These are phyloP conservation scores for Phyllopteryx taeniolatus DNA, from an alignment of 2,113 vertebrate genomes.

Conservation along the genomic window DNA sequence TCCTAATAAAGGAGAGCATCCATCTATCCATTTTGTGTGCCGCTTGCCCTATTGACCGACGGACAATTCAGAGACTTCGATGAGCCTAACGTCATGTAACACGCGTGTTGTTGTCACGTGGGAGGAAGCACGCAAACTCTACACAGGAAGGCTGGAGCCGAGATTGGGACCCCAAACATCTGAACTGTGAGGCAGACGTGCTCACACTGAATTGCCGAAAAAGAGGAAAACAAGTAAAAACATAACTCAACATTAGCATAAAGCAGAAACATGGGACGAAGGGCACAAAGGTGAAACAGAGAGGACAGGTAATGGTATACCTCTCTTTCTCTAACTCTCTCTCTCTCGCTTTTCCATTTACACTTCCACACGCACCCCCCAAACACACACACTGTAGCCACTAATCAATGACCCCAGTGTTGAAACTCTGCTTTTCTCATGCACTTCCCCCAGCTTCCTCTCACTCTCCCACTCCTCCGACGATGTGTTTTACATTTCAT, in stretches of 20 bases:
- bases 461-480: slow-evolving; percentile 20
- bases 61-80: not conserved
- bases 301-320: slow-evolving; percentile 37
- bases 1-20: not conserved
- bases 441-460: slow-evolving; percentile 9
- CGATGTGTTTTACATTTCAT: slow-evolving; percentile 47
- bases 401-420: slow-evolving; percentile 68
- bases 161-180: not conserved
- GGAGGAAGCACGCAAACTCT: not conserved
- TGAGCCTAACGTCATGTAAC: not conserved
- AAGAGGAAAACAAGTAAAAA: not conserved
- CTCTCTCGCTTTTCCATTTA: not conserved
- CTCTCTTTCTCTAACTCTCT: not conserved
- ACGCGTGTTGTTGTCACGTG: not conserved
- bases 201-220: not conserved
- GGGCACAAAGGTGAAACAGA: slow-evolving; percentile 47
- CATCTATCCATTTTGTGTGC: too few relatives aligned
- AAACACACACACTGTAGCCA: slow-evolving; percentile 22
- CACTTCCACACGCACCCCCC: slow-evolving; percentile 17
- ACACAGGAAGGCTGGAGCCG: not conserved
- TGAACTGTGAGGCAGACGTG: not conserved
- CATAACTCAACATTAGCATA: not conserved
- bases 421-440: slow-evolving; percentile 39
- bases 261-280: slow-evolving; percentile 12
- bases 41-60: not conserved